These are phyloP conservation scores for Steinernema khuongi DNA, from an alignment of 1,140 invertebrate genomes.

Conservation along the genomic window DNA sequence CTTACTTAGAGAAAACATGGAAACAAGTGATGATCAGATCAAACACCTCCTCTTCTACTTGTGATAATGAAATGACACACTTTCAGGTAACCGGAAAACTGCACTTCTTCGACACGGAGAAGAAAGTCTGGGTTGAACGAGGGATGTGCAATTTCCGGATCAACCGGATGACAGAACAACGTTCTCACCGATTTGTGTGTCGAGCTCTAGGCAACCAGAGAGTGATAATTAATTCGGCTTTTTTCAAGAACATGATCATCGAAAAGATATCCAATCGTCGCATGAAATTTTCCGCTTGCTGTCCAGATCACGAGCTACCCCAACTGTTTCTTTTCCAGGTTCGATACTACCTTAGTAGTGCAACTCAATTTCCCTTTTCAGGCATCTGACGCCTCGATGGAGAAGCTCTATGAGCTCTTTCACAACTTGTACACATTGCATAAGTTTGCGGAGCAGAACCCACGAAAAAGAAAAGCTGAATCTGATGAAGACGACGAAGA, in stretches of 20 bases:
- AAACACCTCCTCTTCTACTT: too few relatives aligned
- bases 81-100: conserved; percentile 6
- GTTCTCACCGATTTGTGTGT: neutral
- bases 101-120: neutral
- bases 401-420: neutral
- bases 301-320: neutral
- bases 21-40: too few relatives aligned
- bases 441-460: neutral
- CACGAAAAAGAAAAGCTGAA: neutral
- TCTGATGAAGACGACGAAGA: neutral
- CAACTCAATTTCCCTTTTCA: neutral
- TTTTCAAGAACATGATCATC: neutral
- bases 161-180: neutral
- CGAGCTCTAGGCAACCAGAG: neutral
- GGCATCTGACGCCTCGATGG: neutral
- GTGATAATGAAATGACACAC: too few relatives aligned
- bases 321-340: conserved; percentile 1
- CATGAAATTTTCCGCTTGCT: neutral
- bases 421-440: neutral
- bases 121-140: neutral
- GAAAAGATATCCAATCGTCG: neutral
- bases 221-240: neutral
- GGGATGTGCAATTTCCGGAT: neutral
- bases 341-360: neutral
- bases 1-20: too few relatives aligned